Evolutionary conservation across 2,888 invertebrate genomes (phyloP), one percentile per base, ranked within the genome.

Genomic region (Lycaena phlaeas): DNA sequence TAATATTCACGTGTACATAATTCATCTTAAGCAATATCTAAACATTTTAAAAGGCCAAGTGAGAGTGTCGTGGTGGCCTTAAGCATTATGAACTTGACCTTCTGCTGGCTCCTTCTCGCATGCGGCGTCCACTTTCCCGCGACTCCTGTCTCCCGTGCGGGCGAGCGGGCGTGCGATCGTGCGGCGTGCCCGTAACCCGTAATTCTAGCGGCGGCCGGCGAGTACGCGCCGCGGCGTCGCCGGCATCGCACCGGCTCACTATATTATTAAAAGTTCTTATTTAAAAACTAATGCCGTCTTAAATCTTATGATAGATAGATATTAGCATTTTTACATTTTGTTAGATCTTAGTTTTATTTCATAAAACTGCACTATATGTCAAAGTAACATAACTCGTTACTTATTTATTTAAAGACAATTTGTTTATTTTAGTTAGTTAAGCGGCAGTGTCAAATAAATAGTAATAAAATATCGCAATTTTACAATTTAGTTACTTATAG

Each of bases 61-160:
- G 29, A 42, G 36, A 48, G 31, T 36, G 29, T 37, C 38, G 38
- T 14, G 27, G 12, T 27, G 28, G 22, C 40, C 29, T 26, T 14
- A 27, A 30, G 38, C 41, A 22, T 15, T 42, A 53, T 73, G 75
- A 76, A 74, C 78, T 79, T 79, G 78, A 78, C 78, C 77, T 76
- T 76, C 61, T 56, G 34, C 41, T 64, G 67, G 63, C 43, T 57
- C 53, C 43, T 43, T 70, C 45, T 48, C 45, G 68, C 58, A 64
- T 57, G 45, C 38, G 43, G 43, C 65, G 53, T 61, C 70, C 68
- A 64, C 56, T 55, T 55, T 54, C 53, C 46, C 42, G 41, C 36
- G 46, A 45, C 44, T 37, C 26, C 40, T 18, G 29, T 27, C 31
- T 31, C 25, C 43, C 38, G 41, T 26, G 27, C 28, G 28, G 14